These are phyloP conservation scores for Amaurobius ferox DNA, from an alignment of 2,888 invertebrate genomes.

Conservation along the genomic window DNA sequence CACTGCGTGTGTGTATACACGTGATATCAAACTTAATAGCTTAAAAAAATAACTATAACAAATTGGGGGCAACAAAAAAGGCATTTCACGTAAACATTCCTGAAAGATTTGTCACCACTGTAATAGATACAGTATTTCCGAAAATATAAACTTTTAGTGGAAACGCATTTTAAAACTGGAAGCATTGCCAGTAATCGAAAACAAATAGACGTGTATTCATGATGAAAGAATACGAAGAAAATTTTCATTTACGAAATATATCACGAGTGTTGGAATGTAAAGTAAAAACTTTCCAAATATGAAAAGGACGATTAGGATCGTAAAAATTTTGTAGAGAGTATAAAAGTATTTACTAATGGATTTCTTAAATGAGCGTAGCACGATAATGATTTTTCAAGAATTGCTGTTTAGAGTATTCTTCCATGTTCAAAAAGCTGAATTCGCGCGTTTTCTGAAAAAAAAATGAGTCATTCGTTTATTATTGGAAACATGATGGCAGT, in stretches of 20 bases:
- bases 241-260: slow-evolving; percentile 62
- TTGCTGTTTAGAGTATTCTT: slow-evolving; percentile 4
- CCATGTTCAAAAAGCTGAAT: not conserved
- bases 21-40: too few relatives aligned
- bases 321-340: slow-evolving; percentile 43
- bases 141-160: not conserved
- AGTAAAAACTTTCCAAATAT: slow-evolving; percentile 24
- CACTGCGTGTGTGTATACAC: too few relatives aligned
- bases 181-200: slow-evolving; percentile 28
- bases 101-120: not conserved
- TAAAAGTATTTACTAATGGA: slow-evolving; percentile 64
- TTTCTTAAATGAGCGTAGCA: slow-evolving; percentile 36
- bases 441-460: not conserved
- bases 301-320: slow-evolving; percentile 57
- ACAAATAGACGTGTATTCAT: slow-evolving; percentile 59
- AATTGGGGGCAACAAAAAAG: too few relatives aligned
- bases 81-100: not conserved
- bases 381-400: slow-evolving; percentile 58
- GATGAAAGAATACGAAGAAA: slow-evolving; percentile 35
- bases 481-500: not conserved
- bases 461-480: not conserved
- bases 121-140: not conserved
- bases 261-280: slow-evolving; percentile 16
- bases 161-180: not conserved
- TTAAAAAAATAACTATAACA: too few relatives aligned